These are phyloP conservation scores for Sminthurinus aureus DNA, from an alignment of 2,888 invertebrate species.

Conservation along the genomic window DNA sequence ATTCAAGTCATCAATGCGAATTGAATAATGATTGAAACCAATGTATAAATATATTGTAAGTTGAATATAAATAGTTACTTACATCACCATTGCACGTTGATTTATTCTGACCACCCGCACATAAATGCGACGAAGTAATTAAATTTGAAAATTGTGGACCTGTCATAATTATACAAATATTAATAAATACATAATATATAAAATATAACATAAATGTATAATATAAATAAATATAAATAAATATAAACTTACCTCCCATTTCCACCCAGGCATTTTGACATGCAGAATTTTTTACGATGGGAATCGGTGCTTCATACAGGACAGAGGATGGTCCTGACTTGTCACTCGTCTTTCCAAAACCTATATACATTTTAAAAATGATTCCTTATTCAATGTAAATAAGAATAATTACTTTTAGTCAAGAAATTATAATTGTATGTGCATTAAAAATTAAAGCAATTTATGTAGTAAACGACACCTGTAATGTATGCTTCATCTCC, in stretches of 20 bases:
- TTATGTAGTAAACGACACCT: too few relatives aligned
- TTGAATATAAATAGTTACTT: not conserved
- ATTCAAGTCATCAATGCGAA: too few relatives aligned
- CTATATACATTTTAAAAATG: not conserved
- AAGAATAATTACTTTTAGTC: too few relatives aligned
- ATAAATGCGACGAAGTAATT: constrained; percentile 13
- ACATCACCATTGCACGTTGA: constrained; percentile 30
- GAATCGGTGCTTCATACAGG: constrained; percentile 22
- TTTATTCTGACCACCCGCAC: constrained; percentile 32
- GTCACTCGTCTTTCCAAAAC: constrained; percentile 33
- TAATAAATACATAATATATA: not conserved
- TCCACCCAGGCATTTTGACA: constrained; percentile 30
- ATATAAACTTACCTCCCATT: constrained; percentile 23
- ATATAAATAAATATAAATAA: not conserved
- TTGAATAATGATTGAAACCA: too few relatives aligned
- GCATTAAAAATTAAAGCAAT: too few relatives aligned
- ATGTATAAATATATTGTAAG: not conserved
- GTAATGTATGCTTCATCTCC: too few relatives aligned
- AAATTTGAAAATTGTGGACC: constrained; percentile 3
- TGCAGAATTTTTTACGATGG: not conserved
- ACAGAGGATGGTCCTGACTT: not conserved
- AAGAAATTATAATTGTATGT: too few relatives aligned
- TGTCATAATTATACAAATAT: constrained; percentile 17
- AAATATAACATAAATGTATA: constrained; percentile 11
- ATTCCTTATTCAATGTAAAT: too few relatives aligned